Evolutionary conservation across 2,797 vertebrate species (phyloP).

Genomic region (Argentina silus): DNA sequence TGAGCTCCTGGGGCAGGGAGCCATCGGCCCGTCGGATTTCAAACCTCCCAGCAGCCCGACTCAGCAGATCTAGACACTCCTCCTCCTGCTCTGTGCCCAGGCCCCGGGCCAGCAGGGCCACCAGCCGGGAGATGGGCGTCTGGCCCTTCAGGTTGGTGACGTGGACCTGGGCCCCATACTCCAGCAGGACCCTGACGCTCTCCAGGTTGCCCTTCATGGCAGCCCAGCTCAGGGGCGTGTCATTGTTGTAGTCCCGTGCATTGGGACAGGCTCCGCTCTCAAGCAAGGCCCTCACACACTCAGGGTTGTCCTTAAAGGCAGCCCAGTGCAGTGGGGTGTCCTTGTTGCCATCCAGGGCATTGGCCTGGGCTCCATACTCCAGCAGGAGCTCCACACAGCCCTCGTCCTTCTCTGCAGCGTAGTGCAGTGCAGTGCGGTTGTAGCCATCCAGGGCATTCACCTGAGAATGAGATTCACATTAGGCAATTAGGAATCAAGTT

Average conservation of each 20-base stretch:
- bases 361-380: slow-evolving; percentile 91
- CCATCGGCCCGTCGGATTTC: slow-evolving; percentile 88
- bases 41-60: slow-evolving; percentile 85
- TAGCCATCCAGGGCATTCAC: slow-evolving; percentile 96
- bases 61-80: slow-evolving; percentile 92
- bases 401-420: slow-evolving; percentile 95
- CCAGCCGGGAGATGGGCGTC: slow-evolving; percentile 89
- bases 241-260: slow-evolving; percentile 91
- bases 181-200: slow-evolving; percentile 90
- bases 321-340: slow-evolving; percentile 98
- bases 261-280: slow-evolving; percentile 90
- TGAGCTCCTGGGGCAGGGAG: slow-evolving; percentile 87
- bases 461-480: slow-evolving; percentile 64
- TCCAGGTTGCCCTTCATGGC: slow-evolving; percentile 97
- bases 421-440: slow-evolving; percentile 94
- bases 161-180: slow-evolving; percentile 90
- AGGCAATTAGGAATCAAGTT: neutral
- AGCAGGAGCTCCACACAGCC: slow-evolving; percentile 92
- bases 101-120: slow-evolving; percentile 89
- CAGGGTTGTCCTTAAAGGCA: slow-evolving; percentile 94
- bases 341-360: slow-evolving; percentile 92
- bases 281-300: slow-evolving; percentile 88
- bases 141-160: slow-evolving; percentile 95
- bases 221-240: slow-evolving; percentile 97
- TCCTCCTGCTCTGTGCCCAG: slow-evolving; percentile 92